phyloP scores from a whole-genome alignment of 2,797 vertebrate species.

The Balearica regulorum region DNA sequence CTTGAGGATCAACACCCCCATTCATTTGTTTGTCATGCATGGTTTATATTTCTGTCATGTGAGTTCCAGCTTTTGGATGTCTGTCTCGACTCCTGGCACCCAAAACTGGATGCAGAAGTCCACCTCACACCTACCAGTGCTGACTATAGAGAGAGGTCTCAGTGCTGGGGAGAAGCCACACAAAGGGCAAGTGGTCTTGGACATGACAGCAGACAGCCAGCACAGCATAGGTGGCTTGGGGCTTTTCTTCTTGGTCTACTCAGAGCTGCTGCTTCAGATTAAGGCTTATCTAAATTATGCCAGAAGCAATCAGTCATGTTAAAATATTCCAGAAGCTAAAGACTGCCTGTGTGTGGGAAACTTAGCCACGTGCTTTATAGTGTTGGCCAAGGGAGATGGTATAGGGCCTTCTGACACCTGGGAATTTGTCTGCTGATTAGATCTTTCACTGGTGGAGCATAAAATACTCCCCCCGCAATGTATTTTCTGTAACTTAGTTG shows the following conservation, averaged over 20 bases:
- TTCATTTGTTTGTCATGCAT: not conserved
- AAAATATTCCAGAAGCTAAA: constrained; percentile 39
- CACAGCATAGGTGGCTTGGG: not conserved
- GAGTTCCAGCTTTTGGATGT: not conserved
- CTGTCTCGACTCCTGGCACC: not conserved
- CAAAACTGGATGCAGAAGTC: not conserved
- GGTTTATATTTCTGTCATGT: not conserved
- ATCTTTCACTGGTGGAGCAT: constrained; percentile 27
- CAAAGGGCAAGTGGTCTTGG: not conserved
- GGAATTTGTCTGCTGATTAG: constrained; percentile 28
- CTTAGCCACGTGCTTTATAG: not conserved
- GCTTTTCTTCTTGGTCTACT: not conserved
- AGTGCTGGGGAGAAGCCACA: not conserved
- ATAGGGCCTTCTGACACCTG: constrained; percentile 25
- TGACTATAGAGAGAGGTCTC: not conserved
- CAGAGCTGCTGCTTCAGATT: constrained; percentile 4
- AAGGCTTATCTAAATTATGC: not conserved
- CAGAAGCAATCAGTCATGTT: constrained; percentile 21
- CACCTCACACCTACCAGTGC: not conserved
- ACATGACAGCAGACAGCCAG: not conserved
- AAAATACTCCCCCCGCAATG: not conserved
- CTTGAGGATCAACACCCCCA: not conserved
- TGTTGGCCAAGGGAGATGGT: constrained; percentile 6
- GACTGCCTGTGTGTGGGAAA: not conserved
- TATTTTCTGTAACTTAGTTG: constrained; percentile 9